phyloP scores from a whole-genome alignment of 2,113 vertebrate genomes.

The Aegotheles bennettii region DNA sequence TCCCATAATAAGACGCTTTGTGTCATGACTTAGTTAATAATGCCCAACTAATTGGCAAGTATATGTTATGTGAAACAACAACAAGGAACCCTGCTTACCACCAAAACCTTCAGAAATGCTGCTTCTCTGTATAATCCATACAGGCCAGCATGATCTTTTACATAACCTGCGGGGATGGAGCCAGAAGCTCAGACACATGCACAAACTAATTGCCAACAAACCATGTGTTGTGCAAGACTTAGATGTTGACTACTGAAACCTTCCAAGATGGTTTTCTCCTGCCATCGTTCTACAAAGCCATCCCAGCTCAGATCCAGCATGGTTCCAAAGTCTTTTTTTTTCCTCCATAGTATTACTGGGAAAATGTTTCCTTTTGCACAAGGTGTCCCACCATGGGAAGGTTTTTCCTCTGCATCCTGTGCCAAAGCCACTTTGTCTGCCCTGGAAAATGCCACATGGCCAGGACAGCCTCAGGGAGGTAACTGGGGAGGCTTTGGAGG shows the following conservation, averaged over 20 bases:
- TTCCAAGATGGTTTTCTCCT: not conserved
- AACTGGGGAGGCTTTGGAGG: not conserved
- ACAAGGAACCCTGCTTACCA: not conserved
- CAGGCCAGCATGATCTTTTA: not conserved
- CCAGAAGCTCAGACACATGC: not conserved
- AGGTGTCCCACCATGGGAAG: not conserved
- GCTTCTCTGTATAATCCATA: not conserved
- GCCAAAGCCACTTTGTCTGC: not conserved
- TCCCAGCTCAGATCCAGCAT: not conserved
- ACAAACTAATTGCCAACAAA: not conserved
- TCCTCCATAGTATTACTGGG: not conserved
- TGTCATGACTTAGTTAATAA: not conserved
- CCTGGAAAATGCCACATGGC: not conserved
- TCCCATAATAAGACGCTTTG: not conserved
- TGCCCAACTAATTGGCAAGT: not conserved
- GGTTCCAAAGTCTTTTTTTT: not conserved
- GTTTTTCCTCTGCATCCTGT: not conserved
- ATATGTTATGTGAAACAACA: not conserved
- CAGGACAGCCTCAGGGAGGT: not conserved
- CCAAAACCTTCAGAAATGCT: not conserved
- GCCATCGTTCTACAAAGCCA: not conserved
- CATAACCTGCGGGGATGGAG: not conserved
- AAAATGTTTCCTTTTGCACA: not conserved
- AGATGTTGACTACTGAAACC: not conserved
- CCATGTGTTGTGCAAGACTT: not conserved